Evolutionary conservation across 2,888 invertebrate genomes (phyloP), one percentile per base, ranked within the genome.

Genomic region (Bombyx huttoni): DNA sequence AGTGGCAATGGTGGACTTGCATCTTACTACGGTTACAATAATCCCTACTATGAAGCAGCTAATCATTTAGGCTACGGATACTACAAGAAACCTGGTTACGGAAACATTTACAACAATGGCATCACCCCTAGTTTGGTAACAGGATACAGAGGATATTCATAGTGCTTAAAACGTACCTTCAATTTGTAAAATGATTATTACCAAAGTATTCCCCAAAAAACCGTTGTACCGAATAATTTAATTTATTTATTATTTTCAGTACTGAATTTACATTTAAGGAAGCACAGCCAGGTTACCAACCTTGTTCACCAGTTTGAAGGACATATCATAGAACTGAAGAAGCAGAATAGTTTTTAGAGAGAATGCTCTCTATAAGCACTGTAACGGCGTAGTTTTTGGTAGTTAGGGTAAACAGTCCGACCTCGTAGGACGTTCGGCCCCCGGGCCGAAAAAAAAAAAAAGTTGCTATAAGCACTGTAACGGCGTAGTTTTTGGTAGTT

Each of bases 1-100:
- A 87, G 90, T 53, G 91, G 91, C 61, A 91, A 90, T 70, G 91
- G 91, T 45, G 91, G 91, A 24, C 68, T 91, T 0, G 79, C 70
- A 50, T 90, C 91, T 40, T 91, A 91, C 64, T 85, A 81, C 49
- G 91, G 91, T 8, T 91, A 91, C 68, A 89, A 86, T 68, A 89
- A 84, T 66, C 89, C 90, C 0, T 72, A 73, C 57, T 91, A 91
- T 62, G 77, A 77, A 67, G 90, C 90, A 7, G 81, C 79, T 35
- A 81, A 90, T 51, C 90, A 91, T 73, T 78, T 90, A 34, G 91
- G 91, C n/a, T 90, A 88, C 60, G 91, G 91, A 48, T 91, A 91
- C 64, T 89, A 90, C 54, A 81, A 73, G 54, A 74, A 72, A 54
- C 70, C 75, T 1, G 78, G 81, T 13, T 73, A 75, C 54, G 80